These are phyloP conservation scores for Agrilus planipennis DNA, from an alignment of 1,140 invertebrate species.

Conservation along the genomic window DNA sequence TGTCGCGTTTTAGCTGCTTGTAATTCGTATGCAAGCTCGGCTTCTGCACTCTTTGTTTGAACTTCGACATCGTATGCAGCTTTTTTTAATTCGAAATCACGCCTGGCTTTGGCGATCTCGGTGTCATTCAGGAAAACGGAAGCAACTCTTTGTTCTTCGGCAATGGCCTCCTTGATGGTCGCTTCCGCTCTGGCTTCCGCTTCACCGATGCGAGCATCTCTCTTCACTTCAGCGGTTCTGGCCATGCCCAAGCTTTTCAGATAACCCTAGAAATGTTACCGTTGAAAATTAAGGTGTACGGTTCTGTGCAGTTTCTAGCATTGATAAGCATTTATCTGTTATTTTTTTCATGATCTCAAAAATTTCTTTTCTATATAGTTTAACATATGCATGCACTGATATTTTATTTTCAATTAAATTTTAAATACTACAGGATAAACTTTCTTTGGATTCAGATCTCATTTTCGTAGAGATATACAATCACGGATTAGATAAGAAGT, in stretches of 20 bases:
- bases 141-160: conserved; percentile 93
- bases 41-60: conserved; percentile 87
- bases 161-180: conserved; percentile 85
- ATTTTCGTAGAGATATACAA: too few relatives aligned
- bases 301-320: too few relatives aligned
- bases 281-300: not conserved
- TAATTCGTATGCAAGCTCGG: conserved; percentile 87
- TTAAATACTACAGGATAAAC: too few relatives aligned
- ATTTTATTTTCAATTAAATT: not conserved
- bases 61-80: conserved; percentile 95
- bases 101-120: conserved; percentile 89
- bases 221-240: conserved; percentile 90
- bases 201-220: conserved; percentile 92
- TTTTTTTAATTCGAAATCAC: conserved; percentile 95
- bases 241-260: conserved; percentile 91
- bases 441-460: too few relatives aligned
- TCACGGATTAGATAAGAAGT: too few relatives aligned
- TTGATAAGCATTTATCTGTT: not conserved
- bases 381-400: not conserved
- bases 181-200: conserved; percentile 84
- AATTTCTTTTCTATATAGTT: not conserved
- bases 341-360: not conserved
- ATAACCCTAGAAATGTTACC: conserved; percentile 58
- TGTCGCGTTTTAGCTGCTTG: conserved; percentile 95
- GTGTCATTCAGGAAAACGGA: conserved; percentile 84